Evolutionary conservation across 2,113 vertebrate species (phyloP).

Genomic region (Anser brachyrhynchus): DNA sequence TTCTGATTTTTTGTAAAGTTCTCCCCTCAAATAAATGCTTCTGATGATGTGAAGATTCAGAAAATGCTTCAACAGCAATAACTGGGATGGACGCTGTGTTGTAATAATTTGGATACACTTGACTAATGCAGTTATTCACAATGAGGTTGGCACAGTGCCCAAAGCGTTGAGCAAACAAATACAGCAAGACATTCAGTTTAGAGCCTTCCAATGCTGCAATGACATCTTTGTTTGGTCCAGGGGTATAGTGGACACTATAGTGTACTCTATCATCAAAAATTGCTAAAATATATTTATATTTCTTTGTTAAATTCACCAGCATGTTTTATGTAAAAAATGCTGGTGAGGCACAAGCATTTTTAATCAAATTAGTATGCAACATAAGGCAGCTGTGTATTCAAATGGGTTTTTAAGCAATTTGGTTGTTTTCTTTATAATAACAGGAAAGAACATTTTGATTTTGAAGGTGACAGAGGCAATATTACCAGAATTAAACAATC

Average conservation of each 20-base stretch:
- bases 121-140: slow-evolving; percentile 87
- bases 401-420: slow-evolving; percentile 90
- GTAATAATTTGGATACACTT: slow-evolving; percentile 89
- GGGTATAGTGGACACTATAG: slow-evolving; percentile 50
- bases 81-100: slow-evolving; percentile 82
- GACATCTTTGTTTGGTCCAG: slow-evolving; percentile 68
- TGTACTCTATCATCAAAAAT: slow-evolving; percentile 21
- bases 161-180: slow-evolving; percentile 84
- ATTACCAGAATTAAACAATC: slow-evolving; percentile 90
- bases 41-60: slow-evolving; percentile 72
- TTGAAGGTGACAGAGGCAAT: slow-evolving; percentile 91
- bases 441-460: slow-evolving; percentile 90
- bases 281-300: slow-evolving; percentile 53
- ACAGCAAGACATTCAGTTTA: slow-evolving; percentile 72
- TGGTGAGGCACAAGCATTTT: slow-evolving; percentile 80
- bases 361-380: slow-evolving; percentile 91
- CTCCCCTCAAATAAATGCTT: slow-evolving; percentile 68
- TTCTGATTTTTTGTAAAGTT: slow-evolving; percentile 68
- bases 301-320: slow-evolving; percentile 79
- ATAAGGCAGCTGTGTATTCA: slow-evolving; percentile 88
- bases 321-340: slow-evolving; percentile 79
- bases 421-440: slow-evolving; percentile 91
- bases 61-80: slow-evolving; percentile 83
- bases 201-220: slow-evolving; percentile 53
- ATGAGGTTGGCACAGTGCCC: slow-evolving; percentile 84